Percentiles rank a stretch among this genome's conserved stretches.
These are phyloP conservation scores for Hippocampus mohnikei DNA, from an alignment of 2,113 vertebrate species.

Conservation along the genomic window DNA sequence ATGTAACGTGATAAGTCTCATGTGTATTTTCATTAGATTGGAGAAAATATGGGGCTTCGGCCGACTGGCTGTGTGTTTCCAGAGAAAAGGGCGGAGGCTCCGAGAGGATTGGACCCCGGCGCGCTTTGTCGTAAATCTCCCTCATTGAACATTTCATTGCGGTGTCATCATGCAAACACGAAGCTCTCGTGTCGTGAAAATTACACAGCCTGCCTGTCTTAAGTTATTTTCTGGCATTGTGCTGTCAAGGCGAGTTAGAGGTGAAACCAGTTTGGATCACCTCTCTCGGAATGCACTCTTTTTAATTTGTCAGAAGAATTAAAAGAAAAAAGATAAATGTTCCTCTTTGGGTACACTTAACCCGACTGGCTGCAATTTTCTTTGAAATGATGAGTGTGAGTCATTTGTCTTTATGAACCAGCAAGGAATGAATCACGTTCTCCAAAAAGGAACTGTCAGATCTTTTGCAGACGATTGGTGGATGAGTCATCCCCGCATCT, in stretches of 20 bases:
- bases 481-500: neutral
- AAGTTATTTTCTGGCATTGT: slow-evolving; percentile 1
- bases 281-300: neutral
- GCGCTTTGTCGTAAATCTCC: slow-evolving; percentile 25
- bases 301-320: neutral
- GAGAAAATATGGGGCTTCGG: neutral
- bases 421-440: neutral
- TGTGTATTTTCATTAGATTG: neutral
- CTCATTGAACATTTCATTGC: slow-evolving; percentile 16
- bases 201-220: neutral
- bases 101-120: neutral
- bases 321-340: neutral
- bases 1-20: neutral
- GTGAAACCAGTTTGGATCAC: neutral
- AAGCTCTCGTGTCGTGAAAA: neutral
- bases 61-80: neutral
- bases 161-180: slow-evolving; percentile 16
- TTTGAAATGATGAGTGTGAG: neutral
- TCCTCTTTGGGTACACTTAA: neutral
- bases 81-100: slow-evolving; percentile 17
- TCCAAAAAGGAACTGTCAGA: neutral
- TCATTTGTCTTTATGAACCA: neutral
- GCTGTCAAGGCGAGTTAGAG: neutral
- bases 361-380: neutral
- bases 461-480: slow-evolving; percentile 1